Base-by-base conservation (phyloP, 2,888 invertebrate species). In the Plagiodera versicolora region DNA sequence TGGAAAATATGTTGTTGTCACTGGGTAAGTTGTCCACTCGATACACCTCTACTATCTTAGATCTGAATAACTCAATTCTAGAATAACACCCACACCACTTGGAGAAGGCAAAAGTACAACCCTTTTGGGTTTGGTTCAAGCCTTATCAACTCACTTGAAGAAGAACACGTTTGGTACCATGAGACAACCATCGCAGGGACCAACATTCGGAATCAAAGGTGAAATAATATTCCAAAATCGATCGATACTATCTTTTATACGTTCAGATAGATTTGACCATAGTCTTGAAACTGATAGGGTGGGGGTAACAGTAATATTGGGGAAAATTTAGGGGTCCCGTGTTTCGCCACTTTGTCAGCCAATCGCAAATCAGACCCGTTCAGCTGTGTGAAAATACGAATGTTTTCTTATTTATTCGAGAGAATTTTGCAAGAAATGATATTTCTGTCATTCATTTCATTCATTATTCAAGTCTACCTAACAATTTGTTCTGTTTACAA, bases 91-190 rank as follows among this genome's bases (percentile, higher is more conserved):
- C 0, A 99, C 99, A 0, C 97, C 98, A 0, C 84, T 99, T n/a
- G 99, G 99, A 1, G 98, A 99, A 83, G 98, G 98, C 28, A 99
- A 99, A 83, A 97, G 95, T 73, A 99, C 99, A 0, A 97, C 96
- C 0, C 86, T 94, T 0, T 84, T 99, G 63, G 99, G 98, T 1
- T 80, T 98, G 67, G 91, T 90, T 3, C 99, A 99, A 81, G 97
- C 98, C 1, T 81, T 99, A 56, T 87, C 91, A 0, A 93, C 92
- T 0, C 94, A 95, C 74, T 87, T 88, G 69, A 85, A 87, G 2
- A 89, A 86, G 68, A 98, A 98, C 81, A 88, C 94, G 0, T 90
- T 99, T 77, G 98, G 95, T 1, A 95, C 95, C 74, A 87, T 99
- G 74, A 86, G 99, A 1, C 99, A 99, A 77, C 98, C 99, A 0